phyloP scores from a whole-genome alignment of 1,140 invertebrate genomes.

The Penaeus japonicus region DNA sequence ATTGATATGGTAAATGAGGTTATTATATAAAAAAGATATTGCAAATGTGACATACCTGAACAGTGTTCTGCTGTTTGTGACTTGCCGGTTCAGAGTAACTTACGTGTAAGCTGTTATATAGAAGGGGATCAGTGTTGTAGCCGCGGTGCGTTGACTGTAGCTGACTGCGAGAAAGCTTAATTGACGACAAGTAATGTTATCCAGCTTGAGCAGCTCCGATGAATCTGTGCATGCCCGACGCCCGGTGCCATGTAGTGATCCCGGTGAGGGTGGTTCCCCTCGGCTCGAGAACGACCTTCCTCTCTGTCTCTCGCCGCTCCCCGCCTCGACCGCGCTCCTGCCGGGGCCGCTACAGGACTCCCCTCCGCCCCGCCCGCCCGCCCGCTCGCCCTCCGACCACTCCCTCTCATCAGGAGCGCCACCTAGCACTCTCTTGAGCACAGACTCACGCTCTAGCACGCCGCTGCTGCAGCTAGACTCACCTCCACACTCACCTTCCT shows the following conservation, averaged over 20 bases:
- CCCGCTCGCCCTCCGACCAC: background rate
- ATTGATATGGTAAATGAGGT: too few relatives aligned
- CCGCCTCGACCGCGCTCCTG: background rate
- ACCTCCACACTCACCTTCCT: background rate
- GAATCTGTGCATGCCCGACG: slow-evolving; percentile 16
- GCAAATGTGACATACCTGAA: too few relatives aligned
- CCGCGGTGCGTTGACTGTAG: too few relatives aligned
- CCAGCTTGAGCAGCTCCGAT: slow-evolving; percentile 14
- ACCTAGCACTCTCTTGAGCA: background rate
- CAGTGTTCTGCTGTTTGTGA: too few relatives aligned
- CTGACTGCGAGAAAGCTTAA: too few relatives aligned
- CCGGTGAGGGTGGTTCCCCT: too few relatives aligned
- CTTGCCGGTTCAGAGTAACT: too few relatives aligned
- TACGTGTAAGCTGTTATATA: background rate
- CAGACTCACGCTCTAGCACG: background rate
- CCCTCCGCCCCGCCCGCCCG: background rate
- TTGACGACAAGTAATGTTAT: background rate
- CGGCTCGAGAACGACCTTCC: background rate
- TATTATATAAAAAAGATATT: too few relatives aligned
- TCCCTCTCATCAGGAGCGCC: background rate
- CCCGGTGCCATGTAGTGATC: background rate
- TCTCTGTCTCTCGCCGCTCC: background rate
- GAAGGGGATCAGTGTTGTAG: background rate
- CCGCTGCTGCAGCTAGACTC: background rate
- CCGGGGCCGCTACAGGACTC: background rate